Conservation (phyloP, 2,113 vertebrate species). For the Osmerus eperlanus region DNA sequence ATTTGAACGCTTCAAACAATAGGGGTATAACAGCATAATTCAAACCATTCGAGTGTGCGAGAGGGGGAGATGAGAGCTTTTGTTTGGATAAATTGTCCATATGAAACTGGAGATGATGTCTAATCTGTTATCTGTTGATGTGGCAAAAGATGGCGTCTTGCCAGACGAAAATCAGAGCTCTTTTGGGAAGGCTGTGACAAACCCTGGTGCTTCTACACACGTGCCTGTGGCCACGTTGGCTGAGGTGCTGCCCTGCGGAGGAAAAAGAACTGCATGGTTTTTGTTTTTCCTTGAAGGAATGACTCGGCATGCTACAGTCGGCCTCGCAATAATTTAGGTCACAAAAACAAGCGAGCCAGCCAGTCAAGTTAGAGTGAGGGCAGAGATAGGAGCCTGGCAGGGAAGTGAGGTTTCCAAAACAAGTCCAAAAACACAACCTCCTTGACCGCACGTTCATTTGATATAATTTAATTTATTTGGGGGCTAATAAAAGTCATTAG, state of each 20-base stretch:
- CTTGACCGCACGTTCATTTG: conserved; percentile 22
- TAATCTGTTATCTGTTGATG: conserved; percentile 51
- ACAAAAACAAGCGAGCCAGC: conserved; percentile 44
- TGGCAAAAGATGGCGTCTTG: conserved; percentile 44
- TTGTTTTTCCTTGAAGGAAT: conserved; percentile 20
- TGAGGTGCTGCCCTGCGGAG: conserved; percentile 22
- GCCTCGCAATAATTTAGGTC: conserved; percentile 40
- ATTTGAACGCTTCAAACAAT: conserved; percentile 63
- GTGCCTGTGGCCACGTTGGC: conserved; percentile 27
- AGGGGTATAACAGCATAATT: conserved; percentile 61
- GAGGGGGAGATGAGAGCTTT: conserved; percentile 43
- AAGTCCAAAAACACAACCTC: conserved; percentile 32
- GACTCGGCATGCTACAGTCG: conserved; percentile 37
- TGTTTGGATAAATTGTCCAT: conserved; percentile 56
- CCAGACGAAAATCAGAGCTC: conserved; percentile 39
- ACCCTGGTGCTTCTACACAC: not conserved
- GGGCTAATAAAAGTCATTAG: not conserved
- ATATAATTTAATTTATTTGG: conserved; percentile 1
- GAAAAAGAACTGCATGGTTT: conserved; percentile 22
- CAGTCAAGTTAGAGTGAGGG: conserved; percentile 36
- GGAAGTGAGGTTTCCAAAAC: conserved; percentile 32
- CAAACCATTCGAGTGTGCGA: conserved; percentile 61
- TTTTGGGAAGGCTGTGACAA: too few relatives aligned
- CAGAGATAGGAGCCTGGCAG: conserved; percentile 3
- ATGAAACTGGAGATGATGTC: conserved; percentile 45